Evolutionary conservation across 2,113 vertebrate genomes (phyloP).

Genomic region (Beaufortia kweichowensis): DNA sequence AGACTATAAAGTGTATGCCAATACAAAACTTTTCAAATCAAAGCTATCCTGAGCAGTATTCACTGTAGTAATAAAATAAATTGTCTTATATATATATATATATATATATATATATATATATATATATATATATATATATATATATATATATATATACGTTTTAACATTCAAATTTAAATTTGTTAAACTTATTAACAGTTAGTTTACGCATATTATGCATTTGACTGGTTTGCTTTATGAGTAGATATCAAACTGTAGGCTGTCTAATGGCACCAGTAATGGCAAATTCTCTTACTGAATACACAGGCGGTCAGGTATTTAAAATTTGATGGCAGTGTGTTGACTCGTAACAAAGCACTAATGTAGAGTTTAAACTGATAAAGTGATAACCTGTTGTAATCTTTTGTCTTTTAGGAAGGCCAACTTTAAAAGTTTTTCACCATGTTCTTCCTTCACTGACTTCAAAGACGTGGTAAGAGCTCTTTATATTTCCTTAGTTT

Average conservation of each 20-base stretch:
- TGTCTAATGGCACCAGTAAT: background rate
- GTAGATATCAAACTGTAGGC: background rate
- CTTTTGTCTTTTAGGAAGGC: background rate
- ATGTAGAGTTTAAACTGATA: constrained; percentile 21
- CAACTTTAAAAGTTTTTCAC: background rate
- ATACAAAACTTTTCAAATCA: too few relatives aligned
- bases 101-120: too few relatives aligned
- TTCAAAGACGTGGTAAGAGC: constrained; percentile 48
- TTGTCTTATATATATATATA: too few relatives aligned
- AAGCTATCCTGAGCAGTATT: too few relatives aligned
- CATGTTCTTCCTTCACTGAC: constrained; percentile 17
- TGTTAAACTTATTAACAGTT: too few relatives aligned
- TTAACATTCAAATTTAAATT: too few relatives aligned
- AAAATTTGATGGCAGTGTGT: background rate
- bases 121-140: too few relatives aligned
- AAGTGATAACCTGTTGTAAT: constrained; percentile 15
- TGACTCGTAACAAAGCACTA: background rate
- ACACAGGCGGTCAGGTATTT: background rate
- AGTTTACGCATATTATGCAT: background rate
- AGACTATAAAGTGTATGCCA: too few relatives aligned
- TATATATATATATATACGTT: too few relatives aligned
- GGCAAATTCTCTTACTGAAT: background rate
- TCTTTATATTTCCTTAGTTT: constrained; percentile 30
- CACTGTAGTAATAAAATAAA: too few relatives aligned
- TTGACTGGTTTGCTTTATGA: background rate